Percentiles rank a stretch among this genome's conserved stretches.
Evolutionary conservation across 2,797 vertebrate species (phyloP).

Genomic region (Carduelis carduelis): DNA sequence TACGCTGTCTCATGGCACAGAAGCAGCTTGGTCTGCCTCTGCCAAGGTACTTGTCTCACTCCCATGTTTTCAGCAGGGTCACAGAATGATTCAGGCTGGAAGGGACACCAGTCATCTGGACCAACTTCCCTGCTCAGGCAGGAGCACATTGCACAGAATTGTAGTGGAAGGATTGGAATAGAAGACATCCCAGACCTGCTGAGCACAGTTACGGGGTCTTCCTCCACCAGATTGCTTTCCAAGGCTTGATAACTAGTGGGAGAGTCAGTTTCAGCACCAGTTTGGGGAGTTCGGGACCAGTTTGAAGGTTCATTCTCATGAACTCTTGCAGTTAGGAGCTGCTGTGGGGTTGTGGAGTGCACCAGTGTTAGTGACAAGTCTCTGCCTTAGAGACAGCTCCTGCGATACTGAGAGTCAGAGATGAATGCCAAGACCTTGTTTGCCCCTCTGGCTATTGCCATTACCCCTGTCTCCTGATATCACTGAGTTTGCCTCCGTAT

Average conservation of each 20-base stretch:
- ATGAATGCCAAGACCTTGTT: accelerated
- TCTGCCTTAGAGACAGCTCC: background rate
- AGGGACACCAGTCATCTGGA: background rate
- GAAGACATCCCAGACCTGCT: background rate
- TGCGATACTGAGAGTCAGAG: background rate
- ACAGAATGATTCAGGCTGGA: background rate
- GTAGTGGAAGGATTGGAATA: background rate
- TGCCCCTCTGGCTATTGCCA: background rate
- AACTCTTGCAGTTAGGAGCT: background rate
- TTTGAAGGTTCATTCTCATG: background rate
- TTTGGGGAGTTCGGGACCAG: too few relatives aligned
- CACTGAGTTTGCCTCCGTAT: background rate
- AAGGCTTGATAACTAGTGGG: background rate
- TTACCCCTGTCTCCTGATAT: too few relatives aligned
- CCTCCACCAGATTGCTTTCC: background rate
- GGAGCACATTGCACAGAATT: background rate
- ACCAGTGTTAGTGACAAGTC: accelerated
- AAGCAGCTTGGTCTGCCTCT: background rate
- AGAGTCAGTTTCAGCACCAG: background rate
- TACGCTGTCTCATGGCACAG: background rate
- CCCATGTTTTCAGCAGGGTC: background rate
- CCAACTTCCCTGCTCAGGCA: background rate
- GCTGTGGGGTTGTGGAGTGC: background rate
- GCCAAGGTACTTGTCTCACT: background rate
- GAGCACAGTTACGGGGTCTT: background rate